A percentile compares a stretch with the other conserved stretches of the same genome.
These are phyloP conservation scores for Caenorhabditis macrosperma DNA, from an alignment of 2,888 invertebrate genomes.

Conservation along the genomic window DNA sequence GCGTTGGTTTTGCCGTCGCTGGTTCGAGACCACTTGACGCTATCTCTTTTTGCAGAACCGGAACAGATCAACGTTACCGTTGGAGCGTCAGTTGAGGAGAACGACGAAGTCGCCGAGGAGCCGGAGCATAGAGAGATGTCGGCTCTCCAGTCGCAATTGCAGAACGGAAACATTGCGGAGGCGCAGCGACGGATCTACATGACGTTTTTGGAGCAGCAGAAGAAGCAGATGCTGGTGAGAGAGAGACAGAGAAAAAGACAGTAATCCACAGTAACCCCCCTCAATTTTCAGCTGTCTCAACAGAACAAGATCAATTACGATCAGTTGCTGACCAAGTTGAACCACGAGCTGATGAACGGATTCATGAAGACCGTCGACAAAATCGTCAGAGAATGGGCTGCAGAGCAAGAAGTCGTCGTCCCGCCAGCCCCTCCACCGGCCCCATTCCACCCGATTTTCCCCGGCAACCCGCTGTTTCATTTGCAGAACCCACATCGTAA, in stretches of 20 bases:
- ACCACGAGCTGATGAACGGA: slow-evolving; percentile 89
- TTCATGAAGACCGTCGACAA: slow-evolving; percentile 90
- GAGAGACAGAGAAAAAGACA: neutral
- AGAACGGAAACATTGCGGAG: slow-evolving; percentile 81
- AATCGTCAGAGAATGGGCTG: slow-evolving; percentile 81
- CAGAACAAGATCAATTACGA: neutral
- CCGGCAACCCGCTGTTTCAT: slow-evolving; percentile 42
- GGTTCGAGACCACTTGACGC: too few species aligned
- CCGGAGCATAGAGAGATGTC: slow-evolving; percentile 32
- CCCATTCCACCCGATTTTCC: slow-evolving; percentile 58
- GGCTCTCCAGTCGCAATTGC: slow-evolving; percentile 64
- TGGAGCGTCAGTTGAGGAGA: slow-evolving; percentile 19
- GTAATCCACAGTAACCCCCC: too few species aligned
- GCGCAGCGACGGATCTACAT: slow-evolving; percentile 93
- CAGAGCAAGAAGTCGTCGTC: slow-evolving; percentile 13
- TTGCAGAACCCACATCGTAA: slow-evolving; percentile 36
- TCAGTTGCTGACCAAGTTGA: slow-evolving; percentile 18
- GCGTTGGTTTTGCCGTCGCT: too few species aligned
- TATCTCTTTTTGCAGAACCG: slow-evolving; percentile 46
- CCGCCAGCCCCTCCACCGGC: neutral
- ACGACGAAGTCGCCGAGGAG: slow-evolving; percentile 32
- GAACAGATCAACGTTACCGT: slow-evolving; percentile 47
- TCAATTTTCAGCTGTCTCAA: neutral
- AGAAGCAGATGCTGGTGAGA: slow-evolving; percentile 80
- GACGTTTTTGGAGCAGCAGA: slow-evolving; percentile 85